Conservation (phyloP, 2,797 vertebrate genomes). For the Neopelma chrysocephalum region DNA sequence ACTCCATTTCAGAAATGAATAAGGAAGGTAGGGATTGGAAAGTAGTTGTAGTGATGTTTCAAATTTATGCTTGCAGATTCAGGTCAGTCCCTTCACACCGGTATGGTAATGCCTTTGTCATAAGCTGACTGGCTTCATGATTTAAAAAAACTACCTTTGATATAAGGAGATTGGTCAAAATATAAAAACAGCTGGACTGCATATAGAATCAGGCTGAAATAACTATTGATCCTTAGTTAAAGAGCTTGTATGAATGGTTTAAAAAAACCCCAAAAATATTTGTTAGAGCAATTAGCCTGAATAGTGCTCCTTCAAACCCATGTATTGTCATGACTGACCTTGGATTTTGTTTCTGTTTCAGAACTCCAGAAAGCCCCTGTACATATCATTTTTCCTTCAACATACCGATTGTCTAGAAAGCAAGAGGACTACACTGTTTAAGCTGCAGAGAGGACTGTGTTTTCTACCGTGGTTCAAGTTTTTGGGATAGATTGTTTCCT, state of each 20-base stretch:
- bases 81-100: not conserved
- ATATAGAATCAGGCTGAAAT: not conserved
- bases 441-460: not conserved
- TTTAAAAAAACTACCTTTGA: not conserved
- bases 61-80: not conserved
- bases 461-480: not conserved
- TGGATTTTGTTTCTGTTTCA: not conserved
- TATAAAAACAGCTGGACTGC: not conserved
- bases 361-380: not conserved
- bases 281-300: not conserved
- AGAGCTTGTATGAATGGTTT: not conserved
- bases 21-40: not conserved
- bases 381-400: not conserved
- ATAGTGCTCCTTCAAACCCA: not conserved
- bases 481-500: not conserved
- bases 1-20: not conserved
- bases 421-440: not conserved
- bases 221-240: not conserved
- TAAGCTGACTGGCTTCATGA: not conserved
- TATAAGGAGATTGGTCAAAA: not conserved
- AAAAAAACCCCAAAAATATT: not conserved
- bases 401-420: not conserved
- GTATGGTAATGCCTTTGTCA: not conserved
- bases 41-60: not conserved
- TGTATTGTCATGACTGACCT: not conserved